Conservation (phyloP, 1,140 invertebrate species). For the Drosophila lini region DNA sequence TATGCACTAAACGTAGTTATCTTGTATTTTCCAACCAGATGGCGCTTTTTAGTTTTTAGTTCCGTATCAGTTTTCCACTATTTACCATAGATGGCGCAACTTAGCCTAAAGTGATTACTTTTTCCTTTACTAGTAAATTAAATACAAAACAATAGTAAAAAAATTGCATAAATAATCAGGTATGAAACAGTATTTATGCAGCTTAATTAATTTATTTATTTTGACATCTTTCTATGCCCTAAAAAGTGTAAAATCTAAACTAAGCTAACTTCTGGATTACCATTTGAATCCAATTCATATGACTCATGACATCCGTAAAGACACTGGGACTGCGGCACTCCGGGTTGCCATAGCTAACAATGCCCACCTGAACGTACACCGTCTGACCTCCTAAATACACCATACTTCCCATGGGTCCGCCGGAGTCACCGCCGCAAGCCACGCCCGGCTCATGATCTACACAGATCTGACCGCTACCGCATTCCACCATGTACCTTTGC, state of each 20-base stretch:
- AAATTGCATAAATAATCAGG: background rate
- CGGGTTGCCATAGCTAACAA: slow-evolving; percentile 27
- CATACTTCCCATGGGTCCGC: slow-evolving; percentile 21
- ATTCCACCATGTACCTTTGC: background rate
- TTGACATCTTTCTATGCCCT: background rate
- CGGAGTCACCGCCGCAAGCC: slow-evolving; percentile 20
- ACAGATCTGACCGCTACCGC: slow-evolving; percentile 12
- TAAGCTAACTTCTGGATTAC: background rate
- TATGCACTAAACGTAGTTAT: background rate
- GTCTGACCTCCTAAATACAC: background rate
- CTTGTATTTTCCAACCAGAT: background rate
- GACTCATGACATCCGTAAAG: slow-evolving; percentile 18
- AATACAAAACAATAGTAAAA: background rate
- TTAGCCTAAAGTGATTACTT: background rate
- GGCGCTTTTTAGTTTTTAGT: background rate
- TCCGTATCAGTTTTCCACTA: background rate
- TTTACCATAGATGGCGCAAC: background rate
- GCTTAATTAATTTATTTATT: background rate
- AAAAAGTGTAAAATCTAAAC: background rate
- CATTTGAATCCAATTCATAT: slow-evolving; percentile 7
- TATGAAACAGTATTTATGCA: background rate
- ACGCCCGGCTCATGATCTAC: slow-evolving; percentile 3
- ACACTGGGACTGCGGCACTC: slow-evolving; percentile 29
- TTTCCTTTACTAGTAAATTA: background rate
- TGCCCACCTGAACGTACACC: slow-evolving; percentile 8